Evolutionary conservation across 2,888 invertebrate species (phyloP).

Genomic region (Drosophila planitibia): DNA sequence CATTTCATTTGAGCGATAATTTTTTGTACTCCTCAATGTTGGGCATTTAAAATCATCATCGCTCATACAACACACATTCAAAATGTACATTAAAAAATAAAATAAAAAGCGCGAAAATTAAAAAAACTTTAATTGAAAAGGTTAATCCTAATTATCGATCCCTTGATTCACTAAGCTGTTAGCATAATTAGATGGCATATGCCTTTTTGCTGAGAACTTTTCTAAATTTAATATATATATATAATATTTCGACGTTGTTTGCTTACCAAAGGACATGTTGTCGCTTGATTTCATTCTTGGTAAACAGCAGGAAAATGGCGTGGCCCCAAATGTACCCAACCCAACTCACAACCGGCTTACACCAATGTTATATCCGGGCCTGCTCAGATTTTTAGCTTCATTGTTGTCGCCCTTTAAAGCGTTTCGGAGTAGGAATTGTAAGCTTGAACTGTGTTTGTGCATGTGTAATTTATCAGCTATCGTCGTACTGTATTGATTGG

Average conservation of each 20-base stretch:
- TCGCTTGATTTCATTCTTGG: slow-evolving; percentile 4
- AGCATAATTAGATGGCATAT: not conserved
- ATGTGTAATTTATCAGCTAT: slow-evolving; percentile 16
- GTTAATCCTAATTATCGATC: not conserved
- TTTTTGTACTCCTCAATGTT: not conserved
- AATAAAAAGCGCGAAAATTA: not conserved
- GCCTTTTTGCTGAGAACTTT: not conserved
- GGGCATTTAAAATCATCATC: not conserved
- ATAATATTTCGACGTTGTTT: not conserved
- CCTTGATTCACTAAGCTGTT: not conserved
- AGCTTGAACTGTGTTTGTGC: not conserved
- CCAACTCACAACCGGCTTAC: slow-evolving; percentile 1
- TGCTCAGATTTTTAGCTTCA: slow-evolving; percentile 6
- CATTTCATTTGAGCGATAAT: slow-evolving; percentile 2
- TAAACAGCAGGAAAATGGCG: slow-evolving; percentile 18
- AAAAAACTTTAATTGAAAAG: not conserved
- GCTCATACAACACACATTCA: not conserved
- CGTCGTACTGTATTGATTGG: slow-evolving; percentile 37
- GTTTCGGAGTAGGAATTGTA: slow-evolving; percentile 4
- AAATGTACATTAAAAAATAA: not conserved
- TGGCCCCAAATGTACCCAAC: not conserved
- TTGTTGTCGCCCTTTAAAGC: slow-evolving; percentile 10
- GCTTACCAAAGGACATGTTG: not conserved
- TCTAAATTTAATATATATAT: not conserved
- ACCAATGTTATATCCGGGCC: not conserved